Percentiles rank a stretch among this genome's conserved stretches.
Conservation (phyloP, 2,113 vertebrate species). For the Machaerirhynchus nigripectus region DNA sequence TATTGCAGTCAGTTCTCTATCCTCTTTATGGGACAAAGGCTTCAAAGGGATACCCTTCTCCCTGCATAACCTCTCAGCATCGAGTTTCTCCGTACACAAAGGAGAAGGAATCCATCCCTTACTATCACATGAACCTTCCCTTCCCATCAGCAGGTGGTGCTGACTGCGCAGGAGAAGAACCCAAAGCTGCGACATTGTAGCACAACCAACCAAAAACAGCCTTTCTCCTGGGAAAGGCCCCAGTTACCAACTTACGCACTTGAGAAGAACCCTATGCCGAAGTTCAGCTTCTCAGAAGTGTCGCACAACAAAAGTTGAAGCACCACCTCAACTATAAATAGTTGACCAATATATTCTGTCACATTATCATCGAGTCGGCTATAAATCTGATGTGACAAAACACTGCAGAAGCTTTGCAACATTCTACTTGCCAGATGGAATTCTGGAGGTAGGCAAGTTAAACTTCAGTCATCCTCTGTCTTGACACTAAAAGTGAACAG, state of each 20-base stretch:
- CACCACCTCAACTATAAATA: not conserved
- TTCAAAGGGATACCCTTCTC: not conserved
- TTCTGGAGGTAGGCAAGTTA: conserved; percentile 30
- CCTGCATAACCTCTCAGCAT: not conserved
- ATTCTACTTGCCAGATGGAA: conserved; percentile 2
- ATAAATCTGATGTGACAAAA: not conserved
- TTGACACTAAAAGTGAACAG: not conserved
- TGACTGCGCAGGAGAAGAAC: not conserved
- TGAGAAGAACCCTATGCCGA: not conserved
- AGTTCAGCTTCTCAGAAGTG: not conserved
- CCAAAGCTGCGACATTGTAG: fast-evolving
- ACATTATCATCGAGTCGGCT: not conserved
- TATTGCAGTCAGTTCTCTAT: not conserved
- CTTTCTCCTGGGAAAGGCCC: not conserved
- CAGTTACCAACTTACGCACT: not conserved
- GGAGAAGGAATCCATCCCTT: not conserved
- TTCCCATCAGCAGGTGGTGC: conserved; percentile 21
- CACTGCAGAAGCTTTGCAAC: conserved; percentile 1
- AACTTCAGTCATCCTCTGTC: not conserved
- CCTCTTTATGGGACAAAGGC: not conserved
- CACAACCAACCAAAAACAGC: not conserved
- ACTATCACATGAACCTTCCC: not conserved
- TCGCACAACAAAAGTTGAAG: not conserved
- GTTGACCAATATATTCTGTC: not conserved
- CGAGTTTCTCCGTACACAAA: not conserved